Conservation (phyloP, 1,140 invertebrate genomes). For the Thaumatotibia leucotreta region DNA sequence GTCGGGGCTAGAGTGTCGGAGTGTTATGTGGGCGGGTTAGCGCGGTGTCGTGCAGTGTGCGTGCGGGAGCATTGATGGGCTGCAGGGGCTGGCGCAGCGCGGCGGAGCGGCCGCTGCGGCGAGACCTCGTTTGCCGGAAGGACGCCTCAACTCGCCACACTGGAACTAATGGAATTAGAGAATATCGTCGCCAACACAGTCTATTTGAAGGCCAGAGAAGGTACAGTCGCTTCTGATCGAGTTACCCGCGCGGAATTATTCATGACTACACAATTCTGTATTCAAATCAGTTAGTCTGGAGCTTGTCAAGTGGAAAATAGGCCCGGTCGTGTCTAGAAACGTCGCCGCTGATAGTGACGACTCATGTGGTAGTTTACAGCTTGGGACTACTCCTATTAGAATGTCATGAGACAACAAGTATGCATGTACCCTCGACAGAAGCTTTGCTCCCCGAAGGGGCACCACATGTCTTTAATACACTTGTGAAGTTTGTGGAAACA, state of each 20-base stretch:
- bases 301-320: slow-evolving; percentile 12
- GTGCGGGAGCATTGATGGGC: slow-evolving; percentile 67
- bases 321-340: neutral
- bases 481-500: too few species aligned
- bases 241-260: slow-evolving; percentile 36
- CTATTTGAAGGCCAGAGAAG: slow-evolving; percentile 99
- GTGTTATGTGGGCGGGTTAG: slow-evolving; percentile 52
- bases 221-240: slow-evolving; percentile 75
- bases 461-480: too few species aligned
- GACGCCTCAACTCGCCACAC: slow-evolving; percentile 83
- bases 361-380: neutral
- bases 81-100: slow-evolving; percentile 40
- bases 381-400: neutral
- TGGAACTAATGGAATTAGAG: slow-evolving; percentile 99
- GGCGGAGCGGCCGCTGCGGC: slow-evolving; percentile 62
- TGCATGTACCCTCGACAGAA: too few species aligned
- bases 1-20: slow-evolving; percentile 40
- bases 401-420: neutral
- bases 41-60: slow-evolving; percentile 25
- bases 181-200: slow-evolving; percentile 99
- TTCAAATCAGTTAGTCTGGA: slow-evolving; percentile 22
- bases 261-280: slow-evolving; percentile 33
- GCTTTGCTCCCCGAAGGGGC: too few species aligned
- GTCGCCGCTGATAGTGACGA: neutral
- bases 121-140: slow-evolving; percentile 65